Evolutionary conservation across 1,140 invertebrate species (phyloP).

Genomic region (Nephila pilipes): DNA sequence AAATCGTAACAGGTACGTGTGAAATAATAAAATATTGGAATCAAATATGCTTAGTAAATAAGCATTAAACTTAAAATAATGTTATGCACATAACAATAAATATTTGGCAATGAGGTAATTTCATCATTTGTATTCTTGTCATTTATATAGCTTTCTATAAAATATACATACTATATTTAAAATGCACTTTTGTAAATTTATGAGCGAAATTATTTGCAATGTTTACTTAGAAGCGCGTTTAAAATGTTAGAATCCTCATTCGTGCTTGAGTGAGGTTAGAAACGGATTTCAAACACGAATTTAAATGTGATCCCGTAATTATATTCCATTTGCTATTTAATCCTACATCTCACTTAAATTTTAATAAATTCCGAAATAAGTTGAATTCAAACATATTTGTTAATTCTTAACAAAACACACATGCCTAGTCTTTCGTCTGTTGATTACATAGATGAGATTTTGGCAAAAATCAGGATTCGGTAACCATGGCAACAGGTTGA

Average conservation of each 20-base stretch:
- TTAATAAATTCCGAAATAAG: background rate
- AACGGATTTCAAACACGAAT: background rate
- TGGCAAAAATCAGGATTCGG: background rate
- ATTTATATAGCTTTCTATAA: too few species aligned
- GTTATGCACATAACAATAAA: too few species aligned
- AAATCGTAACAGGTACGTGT: too few species aligned
- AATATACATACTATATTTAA: too few species aligned
- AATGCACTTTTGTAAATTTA: too few species aligned
- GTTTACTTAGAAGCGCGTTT: too few species aligned
- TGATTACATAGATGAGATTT: background rate
- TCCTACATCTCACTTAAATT: background rate
- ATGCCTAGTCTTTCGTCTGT: background rate
- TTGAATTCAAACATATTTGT: background rate
- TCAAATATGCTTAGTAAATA: too few species aligned
- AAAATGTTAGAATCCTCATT: background rate
- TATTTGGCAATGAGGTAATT: too few species aligned
- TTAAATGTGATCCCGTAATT: background rate
- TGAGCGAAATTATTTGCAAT: too few species aligned
- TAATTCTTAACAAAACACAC: background rate
- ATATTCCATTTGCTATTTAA: background rate
- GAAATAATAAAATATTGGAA: too few species aligned
- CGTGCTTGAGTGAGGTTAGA: background rate
- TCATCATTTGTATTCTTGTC: too few species aligned
- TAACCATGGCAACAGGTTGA: background rate
- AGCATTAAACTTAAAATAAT: too few species aligned